Evolutionary conservation across 2,797 vertebrate genomes (phyloP).

Genomic region (Gymnodraco acuticeps): DNA sequence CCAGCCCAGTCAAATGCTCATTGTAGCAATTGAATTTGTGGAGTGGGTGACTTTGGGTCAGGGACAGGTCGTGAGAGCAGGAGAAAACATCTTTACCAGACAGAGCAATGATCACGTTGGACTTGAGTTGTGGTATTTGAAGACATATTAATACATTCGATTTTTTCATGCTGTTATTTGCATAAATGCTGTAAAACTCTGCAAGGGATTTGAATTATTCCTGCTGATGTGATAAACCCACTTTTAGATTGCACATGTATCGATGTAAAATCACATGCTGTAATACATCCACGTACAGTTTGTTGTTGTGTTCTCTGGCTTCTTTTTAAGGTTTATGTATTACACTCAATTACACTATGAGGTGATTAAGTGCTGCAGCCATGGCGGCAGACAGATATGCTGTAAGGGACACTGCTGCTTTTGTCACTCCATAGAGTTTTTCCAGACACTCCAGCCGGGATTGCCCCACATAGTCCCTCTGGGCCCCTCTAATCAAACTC

Average conservation of each 20-base stretch:
- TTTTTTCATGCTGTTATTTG: slow-evolving; percentile 6
- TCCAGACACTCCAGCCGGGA: slow-evolving; percentile 75
- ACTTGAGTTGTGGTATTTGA: not conserved
- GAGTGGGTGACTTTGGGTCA: slow-evolving; percentile 77
- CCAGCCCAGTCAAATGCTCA: slow-evolving; percentile 69
- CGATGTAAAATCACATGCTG: not conserved
- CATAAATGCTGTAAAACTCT: slow-evolving; percentile 9
- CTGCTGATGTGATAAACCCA: slow-evolving; percentile 7
- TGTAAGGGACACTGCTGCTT: slow-evolving; percentile 69
- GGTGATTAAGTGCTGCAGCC: slow-evolving; percentile 44
- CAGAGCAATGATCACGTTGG: slow-evolving; percentile 22
- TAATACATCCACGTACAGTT: not conserved
- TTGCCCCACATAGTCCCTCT: slow-evolving; percentile 71
- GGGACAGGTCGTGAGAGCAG: slow-evolving; percentile 64
- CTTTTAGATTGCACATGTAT: not conserved
- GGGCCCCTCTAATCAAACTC: slow-evolving; percentile 59
- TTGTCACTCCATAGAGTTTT: slow-evolving; percentile 73
- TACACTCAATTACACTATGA: slow-evolving; percentile 7
- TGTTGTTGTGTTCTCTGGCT: slow-evolving; percentile 19
- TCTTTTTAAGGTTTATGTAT: slow-evolving; percentile 33
- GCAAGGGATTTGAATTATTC: slow-evolving; percentile 15
- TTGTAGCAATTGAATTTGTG: slow-evolving; percentile 74
- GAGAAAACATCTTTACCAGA: slow-evolving; percentile 59
- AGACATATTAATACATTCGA: not conserved
- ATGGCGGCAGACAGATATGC: slow-evolving; percentile 66